Evolutionary conservation across 2,113 vertebrate genomes (phyloP).

Genomic region (Phaetusa simplex): DNA sequence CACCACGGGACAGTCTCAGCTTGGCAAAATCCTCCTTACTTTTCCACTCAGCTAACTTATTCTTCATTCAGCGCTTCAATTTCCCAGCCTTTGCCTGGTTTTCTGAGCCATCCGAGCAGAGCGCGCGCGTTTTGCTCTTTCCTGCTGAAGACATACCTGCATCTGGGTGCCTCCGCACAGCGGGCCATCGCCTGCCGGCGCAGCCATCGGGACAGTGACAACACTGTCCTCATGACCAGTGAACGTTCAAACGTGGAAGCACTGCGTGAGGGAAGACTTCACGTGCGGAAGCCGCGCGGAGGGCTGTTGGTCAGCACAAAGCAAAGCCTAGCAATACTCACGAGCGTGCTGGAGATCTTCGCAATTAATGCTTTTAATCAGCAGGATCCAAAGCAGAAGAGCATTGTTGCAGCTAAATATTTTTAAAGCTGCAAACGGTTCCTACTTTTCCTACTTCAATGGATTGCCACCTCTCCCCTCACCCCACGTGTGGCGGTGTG

Average conservation of each 20-base stretch:
- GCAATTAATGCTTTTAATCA: not conserved
- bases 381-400: not conserved
- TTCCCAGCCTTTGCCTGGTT: conserved; percentile 9
- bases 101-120: conserved; percentile 19
- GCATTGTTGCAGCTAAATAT: not conserved
- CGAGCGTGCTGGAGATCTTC: not conserved
- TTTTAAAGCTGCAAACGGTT: not conserved
- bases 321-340: not conserved
- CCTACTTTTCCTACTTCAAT: not conserved
- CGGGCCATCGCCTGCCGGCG: not conserved
- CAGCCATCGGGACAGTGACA: not conserved
- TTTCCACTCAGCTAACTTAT: conserved; percentile 1
- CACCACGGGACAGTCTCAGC: conserved; percentile 25
- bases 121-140: not conserved
- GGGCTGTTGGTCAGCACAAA: not conserved
- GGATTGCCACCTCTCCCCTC: not conserved
- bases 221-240: not conserved
- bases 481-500: too few relatives aligned
- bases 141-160: not conserved
- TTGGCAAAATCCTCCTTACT: conserved; percentile 50
- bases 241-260: not conserved
- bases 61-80: conserved; percentile 15
- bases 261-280: not conserved
- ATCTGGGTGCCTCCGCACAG: not conserved
- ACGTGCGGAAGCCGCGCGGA: not conserved